Percentiles rank a stretch among this genome's conserved stretches.
These are phyloP conservation scores for Penelope pileata DNA, from an alignment of 2,113 vertebrate species.

Conservation along the genomic window DNA sequence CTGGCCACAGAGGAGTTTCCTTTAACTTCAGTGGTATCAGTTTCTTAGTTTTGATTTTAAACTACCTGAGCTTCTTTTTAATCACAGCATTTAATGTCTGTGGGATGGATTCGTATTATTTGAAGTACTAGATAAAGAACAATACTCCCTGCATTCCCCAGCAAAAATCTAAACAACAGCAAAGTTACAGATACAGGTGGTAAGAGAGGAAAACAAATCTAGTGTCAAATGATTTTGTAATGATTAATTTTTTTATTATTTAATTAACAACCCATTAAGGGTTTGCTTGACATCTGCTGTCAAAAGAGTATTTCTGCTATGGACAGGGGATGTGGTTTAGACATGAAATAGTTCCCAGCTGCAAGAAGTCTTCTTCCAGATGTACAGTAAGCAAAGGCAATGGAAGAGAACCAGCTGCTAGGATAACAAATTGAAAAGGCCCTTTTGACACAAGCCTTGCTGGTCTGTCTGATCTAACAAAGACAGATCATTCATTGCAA, in stretches of 20 bases:
- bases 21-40: neutral
- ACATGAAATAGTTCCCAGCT: slow-evolving; percentile 82
- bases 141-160: neutral
- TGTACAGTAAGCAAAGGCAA: slow-evolving; percentile 71
- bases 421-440: slow-evolving; percentile 72
- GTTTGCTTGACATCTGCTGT: slow-evolving; percentile 54
- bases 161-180: neutral
- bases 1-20: neutral
- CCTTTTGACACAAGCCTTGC: slow-evolving; percentile 63
- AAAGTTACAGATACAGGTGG: neutral
- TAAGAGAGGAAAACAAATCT: neutral
- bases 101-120: neutral
- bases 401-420: slow-evolving; percentile 77
- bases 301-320: slow-evolving; percentile 72
- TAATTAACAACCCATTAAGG: slow-evolving; percentile 53
- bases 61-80: neutral
- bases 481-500: slow-evolving; percentile 68
- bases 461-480: slow-evolving; percentile 69
- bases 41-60: neutral
- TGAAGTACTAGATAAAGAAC: neutral
- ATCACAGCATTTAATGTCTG: neutral
- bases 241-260: neutral
- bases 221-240: neutral
- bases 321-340: slow-evolving; percentile 70
- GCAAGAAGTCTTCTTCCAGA: slow-evolving; percentile 75